Evolutionary conservation across 2,113 vertebrate species (phyloP).

Genomic region (Sylvietta virens): DNA sequence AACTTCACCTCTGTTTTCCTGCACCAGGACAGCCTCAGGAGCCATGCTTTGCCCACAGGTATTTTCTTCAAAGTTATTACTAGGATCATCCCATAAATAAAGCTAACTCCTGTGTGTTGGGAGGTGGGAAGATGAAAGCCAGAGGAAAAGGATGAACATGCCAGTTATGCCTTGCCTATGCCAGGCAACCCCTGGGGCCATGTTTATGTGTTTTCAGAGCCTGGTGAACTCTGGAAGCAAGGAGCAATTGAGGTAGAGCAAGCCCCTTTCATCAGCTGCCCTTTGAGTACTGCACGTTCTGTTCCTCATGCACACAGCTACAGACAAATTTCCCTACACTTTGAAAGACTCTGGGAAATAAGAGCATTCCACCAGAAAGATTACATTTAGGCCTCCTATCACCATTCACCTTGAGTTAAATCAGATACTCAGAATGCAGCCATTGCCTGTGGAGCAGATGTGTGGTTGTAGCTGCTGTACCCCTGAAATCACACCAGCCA

Average conservation of each 20-base stretch:
- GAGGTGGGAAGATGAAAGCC: background rate
- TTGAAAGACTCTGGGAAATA: background rate
- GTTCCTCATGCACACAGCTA: background rate
- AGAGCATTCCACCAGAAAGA: background rate
- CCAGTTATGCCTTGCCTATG: background rate
- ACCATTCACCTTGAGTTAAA: background rate
- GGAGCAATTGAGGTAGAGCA: background rate
- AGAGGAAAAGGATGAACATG: background rate
- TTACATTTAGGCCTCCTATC: background rate
- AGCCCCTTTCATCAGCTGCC: background rate
- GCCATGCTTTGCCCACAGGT: fast-evolving
- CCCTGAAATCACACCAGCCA: background rate
- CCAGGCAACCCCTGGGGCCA: background rate
- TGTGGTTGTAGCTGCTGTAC: background rate
- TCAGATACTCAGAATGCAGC: background rate
- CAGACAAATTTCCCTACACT: background rate
- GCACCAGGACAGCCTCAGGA: background rate
- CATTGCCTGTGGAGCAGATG: background rate
- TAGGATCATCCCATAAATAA: background rate
- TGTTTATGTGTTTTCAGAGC: background rate
- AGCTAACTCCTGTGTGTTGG: background rate
- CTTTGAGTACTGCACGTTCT: background rate
- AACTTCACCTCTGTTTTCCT: background rate
- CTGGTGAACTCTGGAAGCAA: background rate
- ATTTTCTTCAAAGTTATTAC: background rate